Conservation (phyloP, 2,797 vertebrate species). For the Tarsius wallacei region DNA sequence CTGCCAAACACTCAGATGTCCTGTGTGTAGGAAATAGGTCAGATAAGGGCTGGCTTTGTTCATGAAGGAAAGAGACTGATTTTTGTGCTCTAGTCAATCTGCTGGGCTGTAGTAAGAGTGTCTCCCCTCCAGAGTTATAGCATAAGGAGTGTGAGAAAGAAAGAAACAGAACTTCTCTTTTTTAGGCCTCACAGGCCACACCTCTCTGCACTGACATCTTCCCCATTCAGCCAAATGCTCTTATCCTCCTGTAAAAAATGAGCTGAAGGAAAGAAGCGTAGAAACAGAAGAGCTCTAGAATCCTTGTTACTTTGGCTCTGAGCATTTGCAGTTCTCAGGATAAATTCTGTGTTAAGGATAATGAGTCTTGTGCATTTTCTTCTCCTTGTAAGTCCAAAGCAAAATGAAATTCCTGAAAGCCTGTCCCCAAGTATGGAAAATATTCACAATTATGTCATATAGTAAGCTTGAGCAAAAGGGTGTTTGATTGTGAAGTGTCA, state of each 20-base stretch:
- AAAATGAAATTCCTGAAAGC: conserved; percentile 37
- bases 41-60: background rate
- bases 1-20: background rate
- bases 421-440: background rate
- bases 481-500: conserved; percentile 31
- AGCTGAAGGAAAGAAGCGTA: too few species aligned
- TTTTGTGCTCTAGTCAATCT: background rate
- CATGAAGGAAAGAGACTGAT: background rate
- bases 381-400: background rate
- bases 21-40: background rate
- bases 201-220: background rate
- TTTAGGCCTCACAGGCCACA: background rate
- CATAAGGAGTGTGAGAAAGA: background rate
- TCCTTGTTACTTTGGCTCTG: background rate
- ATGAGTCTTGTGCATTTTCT: background rate
- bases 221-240: background rate
- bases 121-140: background rate
- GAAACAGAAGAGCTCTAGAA: background rate
- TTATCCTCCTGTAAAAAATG: background rate
- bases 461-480: background rate
- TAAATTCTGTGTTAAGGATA: background rate
- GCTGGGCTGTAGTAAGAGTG: background rate
- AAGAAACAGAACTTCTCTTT: background rate
- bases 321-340: background rate
- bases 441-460: background rate